phyloP scores from a whole-genome alignment of 2,797 vertebrate genomes.

The Eulemur mongoz region DNA sequence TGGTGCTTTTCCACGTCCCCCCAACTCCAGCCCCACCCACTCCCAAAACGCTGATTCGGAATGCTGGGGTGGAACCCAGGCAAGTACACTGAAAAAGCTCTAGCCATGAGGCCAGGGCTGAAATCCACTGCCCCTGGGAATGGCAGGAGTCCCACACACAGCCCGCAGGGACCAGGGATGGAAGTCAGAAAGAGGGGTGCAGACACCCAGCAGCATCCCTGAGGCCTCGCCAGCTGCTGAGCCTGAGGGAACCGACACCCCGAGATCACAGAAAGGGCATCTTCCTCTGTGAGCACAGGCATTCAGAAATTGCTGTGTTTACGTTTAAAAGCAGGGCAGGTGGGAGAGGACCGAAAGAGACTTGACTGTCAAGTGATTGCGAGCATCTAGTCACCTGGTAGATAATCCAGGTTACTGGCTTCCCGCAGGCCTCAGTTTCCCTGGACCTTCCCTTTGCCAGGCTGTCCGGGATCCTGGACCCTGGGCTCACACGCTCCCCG shows the following conservation, averaged over 20 bases:
- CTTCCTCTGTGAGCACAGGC: neutral
- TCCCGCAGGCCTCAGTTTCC: neutral
- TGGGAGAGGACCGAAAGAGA: neutral
- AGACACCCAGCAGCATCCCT: neutral
- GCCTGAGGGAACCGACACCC: neutral
- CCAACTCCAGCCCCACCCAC: neutral
- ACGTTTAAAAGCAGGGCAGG: neutral
- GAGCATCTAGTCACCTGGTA: neutral
- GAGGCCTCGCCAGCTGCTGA: too few relatives aligned
- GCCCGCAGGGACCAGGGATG: too few relatives aligned
- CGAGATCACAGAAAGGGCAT: neutral
- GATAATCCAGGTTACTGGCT: neutral
- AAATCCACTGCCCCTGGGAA: too few relatives aligned
- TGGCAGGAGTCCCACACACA: neutral
- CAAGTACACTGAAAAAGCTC: neutral
- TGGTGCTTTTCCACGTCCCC: neutral
- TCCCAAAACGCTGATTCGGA: neutral
- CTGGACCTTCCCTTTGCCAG: too few relatives aligned
- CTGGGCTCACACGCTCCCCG: neutral
- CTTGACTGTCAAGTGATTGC: neutral
- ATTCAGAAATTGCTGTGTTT: neutral
- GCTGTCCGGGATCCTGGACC: neutral
- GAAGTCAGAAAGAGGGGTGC: neutral
- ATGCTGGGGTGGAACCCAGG: too few relatives aligned
- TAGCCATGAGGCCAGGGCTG: neutral